Conservation (phyloP, 2,113 vertebrate species). For the Archilochus colubris region DNA sequence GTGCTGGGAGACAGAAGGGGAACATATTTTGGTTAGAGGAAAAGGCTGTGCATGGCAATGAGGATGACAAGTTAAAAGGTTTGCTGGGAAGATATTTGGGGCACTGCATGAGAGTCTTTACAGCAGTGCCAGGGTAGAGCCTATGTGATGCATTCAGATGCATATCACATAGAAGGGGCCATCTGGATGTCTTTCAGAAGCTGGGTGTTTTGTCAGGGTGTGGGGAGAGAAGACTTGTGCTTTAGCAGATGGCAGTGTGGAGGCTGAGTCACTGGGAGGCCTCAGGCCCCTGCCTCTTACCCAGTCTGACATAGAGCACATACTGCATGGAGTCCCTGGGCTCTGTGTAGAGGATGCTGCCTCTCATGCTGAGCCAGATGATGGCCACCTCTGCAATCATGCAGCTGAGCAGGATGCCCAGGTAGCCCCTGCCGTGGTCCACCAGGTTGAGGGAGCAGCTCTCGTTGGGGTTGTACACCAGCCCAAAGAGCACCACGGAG, state of each 20-base stretch:
- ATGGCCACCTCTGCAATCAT: slow-evolving; percentile 98
- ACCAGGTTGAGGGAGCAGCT: slow-evolving; percentile 95
- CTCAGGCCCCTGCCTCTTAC: slow-evolving; percentile 78
- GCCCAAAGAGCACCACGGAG: slow-evolving; percentile 96
- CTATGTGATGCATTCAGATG: neutral
- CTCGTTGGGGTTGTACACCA: slow-evolving; percentile 91
- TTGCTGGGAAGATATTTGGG: slow-evolving; percentile 25
- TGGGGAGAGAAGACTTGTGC: slow-evolving; percentile 5
- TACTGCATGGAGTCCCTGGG: slow-evolving; percentile 98
- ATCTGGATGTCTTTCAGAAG: neutral
- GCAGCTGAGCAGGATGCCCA: slow-evolving; percentile 97
- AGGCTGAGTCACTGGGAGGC: slow-evolving; percentile 38
- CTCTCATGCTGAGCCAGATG: slow-evolving; percentile 99
- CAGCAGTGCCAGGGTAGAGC: neutral
- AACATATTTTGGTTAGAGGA: neutral
- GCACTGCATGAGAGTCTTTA: neutral
- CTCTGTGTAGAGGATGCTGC: slow-evolving; percentile 98
- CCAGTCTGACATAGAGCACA: slow-evolving; percentile 96
- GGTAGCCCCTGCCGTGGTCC: slow-evolving; percentile 96
- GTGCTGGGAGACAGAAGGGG: neutral
- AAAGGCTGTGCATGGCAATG: neutral
- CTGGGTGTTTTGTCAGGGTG: neutral
- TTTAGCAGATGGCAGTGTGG: neutral
- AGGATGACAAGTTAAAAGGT: neutral
- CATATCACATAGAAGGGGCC: neutral